A percentile compares a stretch with the other conserved stretches of the same genome.
phyloP scores from a whole-genome alignment of 2,113 vertebrate species.

The Equus przewalskii region DNA sequence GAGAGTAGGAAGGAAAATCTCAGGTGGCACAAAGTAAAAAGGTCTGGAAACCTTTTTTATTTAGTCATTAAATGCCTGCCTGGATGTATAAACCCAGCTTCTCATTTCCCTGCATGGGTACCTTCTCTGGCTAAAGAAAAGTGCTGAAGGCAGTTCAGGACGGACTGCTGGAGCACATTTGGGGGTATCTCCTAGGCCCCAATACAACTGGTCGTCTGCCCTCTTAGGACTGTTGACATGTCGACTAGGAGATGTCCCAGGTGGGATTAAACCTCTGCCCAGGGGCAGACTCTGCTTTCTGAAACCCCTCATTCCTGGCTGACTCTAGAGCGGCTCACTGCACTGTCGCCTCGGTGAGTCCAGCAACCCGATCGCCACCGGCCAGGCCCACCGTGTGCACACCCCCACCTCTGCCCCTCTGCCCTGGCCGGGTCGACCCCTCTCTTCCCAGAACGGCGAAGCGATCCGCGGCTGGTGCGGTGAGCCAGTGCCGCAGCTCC shows the following conservation, averaged over 20 bases:
- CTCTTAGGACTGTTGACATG: slow-evolving; percentile 13
- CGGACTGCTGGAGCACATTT: background rate
- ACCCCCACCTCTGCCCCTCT: slow-evolving; percentile 42
- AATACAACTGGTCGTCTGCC: background rate
- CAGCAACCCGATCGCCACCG: background rate
- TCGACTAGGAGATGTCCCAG: background rate
- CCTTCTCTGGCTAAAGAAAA: slow-evolving; percentile 27
- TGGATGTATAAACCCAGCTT: slow-evolving; percentile 44
- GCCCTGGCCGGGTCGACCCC: slow-evolving; percentile 41
- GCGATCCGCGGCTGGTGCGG: background rate
- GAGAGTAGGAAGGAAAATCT: background rate
- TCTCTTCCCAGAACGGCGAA: slow-evolving; percentile 38
- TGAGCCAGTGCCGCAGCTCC: slow-evolving; percentile 74
- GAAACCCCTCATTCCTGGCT: slow-evolving; percentile 15
- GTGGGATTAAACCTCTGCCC: slow-evolving; percentile 59
- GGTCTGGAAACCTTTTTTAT: background rate
- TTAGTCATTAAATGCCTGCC: slow-evolving; percentile 55
- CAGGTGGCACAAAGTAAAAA: slow-evolving; percentile 39
- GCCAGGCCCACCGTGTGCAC: slow-evolving; percentile 31
- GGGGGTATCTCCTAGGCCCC: background rate
- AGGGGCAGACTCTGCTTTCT: background rate
- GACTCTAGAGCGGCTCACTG: background rate
- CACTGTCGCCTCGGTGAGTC: background rate
- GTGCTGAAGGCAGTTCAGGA: background rate
- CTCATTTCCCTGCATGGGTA: background rate